Base-by-base conservation (phyloP, 2,113 vertebrate genomes). In the Aythya baeri region DNA sequence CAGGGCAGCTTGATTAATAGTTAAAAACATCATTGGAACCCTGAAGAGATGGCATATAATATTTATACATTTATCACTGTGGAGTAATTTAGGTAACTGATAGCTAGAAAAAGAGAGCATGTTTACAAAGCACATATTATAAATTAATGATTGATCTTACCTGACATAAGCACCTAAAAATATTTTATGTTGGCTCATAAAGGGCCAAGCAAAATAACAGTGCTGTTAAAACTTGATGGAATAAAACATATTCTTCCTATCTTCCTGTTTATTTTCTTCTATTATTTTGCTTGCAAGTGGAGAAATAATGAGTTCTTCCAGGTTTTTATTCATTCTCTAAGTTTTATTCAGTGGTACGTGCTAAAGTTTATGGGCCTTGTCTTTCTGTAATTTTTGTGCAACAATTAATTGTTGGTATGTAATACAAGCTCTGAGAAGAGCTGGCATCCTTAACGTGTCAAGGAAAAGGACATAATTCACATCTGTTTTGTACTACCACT, bases 21-120 rank as follows among this genome's bases (percentile, higher is more conserved):
- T 66, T 94, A 23, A 92, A 79, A 96, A 77, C 36, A 90, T 63
- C 38, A 71, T 62, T 36, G 38, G 57, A 89, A 90, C 54, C 83
- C 77, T 82, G 70, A 94, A 88, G 96, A 96, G 93, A 83, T 68
- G 68, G 32, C 83, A 81, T 83, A 62, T 92, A 71, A 54, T 93
- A 93, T 92, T 96, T 86, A 82, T 90, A 65, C 88, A 83, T 93
- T 97, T 96, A 95, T 93, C 82, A 79, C 89, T 96, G 66, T 86
- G 57, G 46, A 90, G 52, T 94, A 91, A 95, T 96, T 96, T 83
- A 83, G 36, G 57, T 90, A 96, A 91, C 90, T 82, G 80, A 80
- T 67, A 74, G 79, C 80, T 91, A 94, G 75, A 57, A 63, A 95
- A 76, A 96, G 86, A 89, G 75, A 79, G 79, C 52, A 38, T 77